Evolutionary conservation across 2,888 invertebrate genomes (phyloP).

Genomic region (Petrolisthes manimaculis): DNA sequence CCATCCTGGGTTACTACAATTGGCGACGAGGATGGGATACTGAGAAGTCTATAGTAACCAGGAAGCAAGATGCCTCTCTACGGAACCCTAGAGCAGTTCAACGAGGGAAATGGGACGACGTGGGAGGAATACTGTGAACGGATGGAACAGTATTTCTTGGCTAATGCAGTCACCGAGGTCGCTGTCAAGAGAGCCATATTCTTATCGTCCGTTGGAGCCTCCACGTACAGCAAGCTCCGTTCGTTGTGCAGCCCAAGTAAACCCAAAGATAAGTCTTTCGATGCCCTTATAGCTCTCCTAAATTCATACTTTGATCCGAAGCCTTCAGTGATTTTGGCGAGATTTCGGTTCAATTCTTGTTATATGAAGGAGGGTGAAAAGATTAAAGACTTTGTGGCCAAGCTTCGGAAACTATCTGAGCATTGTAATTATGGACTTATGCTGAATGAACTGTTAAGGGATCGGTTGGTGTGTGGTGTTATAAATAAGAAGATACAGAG

Average conservation of each 20-base stretch:
- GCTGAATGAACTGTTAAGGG: neutral
- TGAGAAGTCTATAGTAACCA: too few species aligned
- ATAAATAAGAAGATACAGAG: neutral
- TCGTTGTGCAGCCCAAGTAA: too few species aligned
- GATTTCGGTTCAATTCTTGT: too few species aligned
- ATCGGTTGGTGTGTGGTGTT: neutral
- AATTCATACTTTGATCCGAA: too few species aligned
- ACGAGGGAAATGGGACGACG: neutral
- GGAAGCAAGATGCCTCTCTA: neutral
- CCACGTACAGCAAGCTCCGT: neutral
- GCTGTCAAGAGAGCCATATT: conserved; percentile 4
- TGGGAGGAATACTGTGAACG: neutral
- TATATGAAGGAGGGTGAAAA: neutral
- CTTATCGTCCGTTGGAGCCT: neutral
- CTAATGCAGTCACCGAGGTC: neutral
- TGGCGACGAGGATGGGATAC: neutral
- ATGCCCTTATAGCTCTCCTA: too few species aligned
- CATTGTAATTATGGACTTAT: neutral
- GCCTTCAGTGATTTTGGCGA: too few species aligned
- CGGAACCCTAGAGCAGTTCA: neutral
- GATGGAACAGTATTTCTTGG: conserved; percentile 18
- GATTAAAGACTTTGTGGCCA: neutral
- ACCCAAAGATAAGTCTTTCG: too few species aligned
- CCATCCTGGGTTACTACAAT: too few species aligned
- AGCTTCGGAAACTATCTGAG: neutral